Base-by-base conservation (phyloP, 2,797 vertebrate genomes). In the Mus minutoides region DNA sequence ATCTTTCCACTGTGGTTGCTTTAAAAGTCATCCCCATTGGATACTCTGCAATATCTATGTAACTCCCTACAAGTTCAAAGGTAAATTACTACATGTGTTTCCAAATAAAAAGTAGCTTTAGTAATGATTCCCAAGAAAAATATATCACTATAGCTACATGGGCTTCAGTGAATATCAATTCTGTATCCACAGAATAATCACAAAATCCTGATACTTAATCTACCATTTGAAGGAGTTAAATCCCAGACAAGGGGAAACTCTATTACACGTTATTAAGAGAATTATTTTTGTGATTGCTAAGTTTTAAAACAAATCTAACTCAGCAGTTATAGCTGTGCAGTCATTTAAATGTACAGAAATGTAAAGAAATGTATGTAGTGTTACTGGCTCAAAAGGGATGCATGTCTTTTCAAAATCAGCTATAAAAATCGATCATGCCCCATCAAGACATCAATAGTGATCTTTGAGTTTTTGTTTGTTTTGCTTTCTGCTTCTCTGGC, bases 391-490 rank as follows among this genome's bases (percentile, higher is more conserved):
- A 62, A 94, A 96, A 97, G 64, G 94, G 96, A 93, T 94, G 91
- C 40, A 80, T 46, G 85, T 86, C 92, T 96, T 96, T 94, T 96
- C 92, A 92, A 97, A 97, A 95, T 95, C 84, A 94, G 95, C 95
- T 87, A 95, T 96, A 97, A 97, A 98, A 95, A 97, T 96, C 86
- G 94, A 98, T 96, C 92, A 92, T 54, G 40, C 11, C 77, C 94
- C 90, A 87, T 97, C 94, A 96, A 96, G 69, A 97, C 83, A 58
- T 97, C 97, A 95, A 98, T 96, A 97, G 78, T 54, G 94, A 95
- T 95, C 73, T 95, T 94, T 88, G 91, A 88, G 90, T 89, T 96
- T 93, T 90, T 94, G 85, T 94, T 96, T 95, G 91, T 94, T 91
- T 97, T 96, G 94, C 82, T 93, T 76, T 29, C 37, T 86, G 75